Evolutionary conservation across 2,113 vertebrate species (phyloP), one percentile per base, ranked within the genome.

Genomic region (Apteryx mantelli): DNA sequence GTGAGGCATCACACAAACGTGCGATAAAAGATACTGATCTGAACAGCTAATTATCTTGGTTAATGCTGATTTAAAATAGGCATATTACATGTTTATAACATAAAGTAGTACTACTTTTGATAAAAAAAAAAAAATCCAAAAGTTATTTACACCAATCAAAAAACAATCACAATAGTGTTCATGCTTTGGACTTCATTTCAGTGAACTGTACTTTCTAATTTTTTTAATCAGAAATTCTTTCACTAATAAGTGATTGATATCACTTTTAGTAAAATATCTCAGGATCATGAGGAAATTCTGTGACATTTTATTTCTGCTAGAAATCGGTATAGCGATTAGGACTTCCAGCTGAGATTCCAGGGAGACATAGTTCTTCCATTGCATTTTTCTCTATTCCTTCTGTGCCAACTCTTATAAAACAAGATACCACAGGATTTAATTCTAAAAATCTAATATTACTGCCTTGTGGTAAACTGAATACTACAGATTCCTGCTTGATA

Each of bases 401-500:
- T 81, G 79, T 96, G 94, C 95, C 96, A 97, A 14, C 84, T 95
- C 97, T 97, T 98, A 98, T 98, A 98, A 97, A 98, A 98, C 79
- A 93, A 96, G 97, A 98, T 89, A 98, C 96, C 64, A 40, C 32
- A 68, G 95, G 95, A 90, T 97, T 98, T 97, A 82, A 97, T 96
- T 96, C 97, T 98, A 97, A 98, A 98, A 97, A 96, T 98, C 97
- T 98, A 97, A 90, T 97, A 96, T 96, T 97, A 97, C 97, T 95
- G 93, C 94, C 96, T 97, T 86, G 88, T 96, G 94, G 89, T 97
- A 94, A 92, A 87, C 83, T 84, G 97, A 96, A 96, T 97, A 56
- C 74, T 96, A 89, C 84, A 81, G 96, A 98, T 98, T 97, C 97
- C 95, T 97, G 97, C 84, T 95, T 96, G 97, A 98, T 97, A 97